Base-by-base conservation (phyloP, 2,888 invertebrate species). In the Pyrocoelia pectoralis region DNA sequence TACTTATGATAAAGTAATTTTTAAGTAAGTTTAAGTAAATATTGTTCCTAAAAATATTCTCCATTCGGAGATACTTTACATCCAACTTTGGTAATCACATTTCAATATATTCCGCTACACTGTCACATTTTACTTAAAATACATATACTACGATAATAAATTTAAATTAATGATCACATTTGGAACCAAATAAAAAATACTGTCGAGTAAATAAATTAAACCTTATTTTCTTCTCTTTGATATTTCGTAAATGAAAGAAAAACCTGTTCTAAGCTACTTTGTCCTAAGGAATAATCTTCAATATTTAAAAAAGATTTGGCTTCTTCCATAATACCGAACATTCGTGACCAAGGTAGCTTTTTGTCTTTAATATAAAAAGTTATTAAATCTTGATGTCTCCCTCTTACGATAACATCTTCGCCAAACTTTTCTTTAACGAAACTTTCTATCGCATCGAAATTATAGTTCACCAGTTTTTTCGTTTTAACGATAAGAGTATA, bases 241-340 rank as follows among this genome's bases (percentile, higher is more conserved):
- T 81, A 76, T 73, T 88, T 88, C 1, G 89, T 89, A 77, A 90
- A 89, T 69, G 87, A 86, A 57, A 90, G 77, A 79, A 90, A 90
- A 70, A 93, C 90, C 82, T 94, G 93, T 80, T 94, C 94, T 49
- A 94, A 82, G 40, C 91, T 91, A 1, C 92, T 92, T 81, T 94
- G 94, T 51, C 91, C 89, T 67, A 94, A 86, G 33, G 89, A 91
- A 81, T 94, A 94, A 79, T 94, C 93, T 76, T 92, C 92, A 9
- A 93, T 85, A 63, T 86, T 83, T 1, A 80, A 70, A 18, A 50
- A 46, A 13, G 68, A 60, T 68, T 81, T 82, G 0, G 75, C 80
- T 49, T 80, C 80, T 77, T 93, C 92, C 86, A 93, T 86, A n/a
- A 87, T 83, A 0, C 91, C 89, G 79, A 93, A 93, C 83, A 93